A percentile compares a stretch with the other conserved stretches of the same genome.
These are phyloP conservation scores for Rhincodon typus DNA, from an alignment of 2,797 vertebrate species.

Conservation along the genomic window DNA sequence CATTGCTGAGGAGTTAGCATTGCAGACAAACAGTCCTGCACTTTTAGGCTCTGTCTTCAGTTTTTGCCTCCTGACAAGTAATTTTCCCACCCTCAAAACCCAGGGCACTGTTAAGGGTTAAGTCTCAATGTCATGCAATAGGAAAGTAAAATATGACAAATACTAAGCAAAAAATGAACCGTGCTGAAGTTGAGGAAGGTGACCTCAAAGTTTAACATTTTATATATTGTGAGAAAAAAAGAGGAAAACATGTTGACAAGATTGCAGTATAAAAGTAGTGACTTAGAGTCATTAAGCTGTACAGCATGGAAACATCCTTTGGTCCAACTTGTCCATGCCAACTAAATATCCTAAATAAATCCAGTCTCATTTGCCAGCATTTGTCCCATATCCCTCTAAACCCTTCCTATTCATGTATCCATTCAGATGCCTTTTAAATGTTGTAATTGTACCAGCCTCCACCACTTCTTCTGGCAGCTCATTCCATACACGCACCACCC, in stretches of 20 bases:
- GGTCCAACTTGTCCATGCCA: too few species aligned
- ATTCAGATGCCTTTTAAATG: too few species aligned
- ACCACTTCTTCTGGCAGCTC: too few species aligned
- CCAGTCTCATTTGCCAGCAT: too few species aligned
- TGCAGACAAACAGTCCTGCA: neutral
- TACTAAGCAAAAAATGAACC: neutral
- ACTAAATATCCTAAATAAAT: too few species aligned
- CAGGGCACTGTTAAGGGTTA: neutral
- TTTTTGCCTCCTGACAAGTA: neutral
- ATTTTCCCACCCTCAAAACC: neutral
- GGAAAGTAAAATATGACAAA: neutral
- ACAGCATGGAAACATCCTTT: too few species aligned
- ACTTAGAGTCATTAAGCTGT: neutral
- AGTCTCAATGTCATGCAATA: neutral
- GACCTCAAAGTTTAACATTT: neutral
- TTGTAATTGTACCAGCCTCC: too few species aligned
- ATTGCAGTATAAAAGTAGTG: neutral
- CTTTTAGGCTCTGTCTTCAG: neutral
- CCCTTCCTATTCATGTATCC: too few species aligned
- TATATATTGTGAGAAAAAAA: neutral
- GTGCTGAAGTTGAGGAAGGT: neutral
- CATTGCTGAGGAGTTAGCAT: neutral
- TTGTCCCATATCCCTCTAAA: too few species aligned
- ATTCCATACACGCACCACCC: too few species aligned
- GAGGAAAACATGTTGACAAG: neutral